Evolutionary conservation across 2,888 invertebrate genomes (phyloP), one percentile per base, ranked within the genome.

Genomic region (Dromius quadrimaculatus): DNA sequence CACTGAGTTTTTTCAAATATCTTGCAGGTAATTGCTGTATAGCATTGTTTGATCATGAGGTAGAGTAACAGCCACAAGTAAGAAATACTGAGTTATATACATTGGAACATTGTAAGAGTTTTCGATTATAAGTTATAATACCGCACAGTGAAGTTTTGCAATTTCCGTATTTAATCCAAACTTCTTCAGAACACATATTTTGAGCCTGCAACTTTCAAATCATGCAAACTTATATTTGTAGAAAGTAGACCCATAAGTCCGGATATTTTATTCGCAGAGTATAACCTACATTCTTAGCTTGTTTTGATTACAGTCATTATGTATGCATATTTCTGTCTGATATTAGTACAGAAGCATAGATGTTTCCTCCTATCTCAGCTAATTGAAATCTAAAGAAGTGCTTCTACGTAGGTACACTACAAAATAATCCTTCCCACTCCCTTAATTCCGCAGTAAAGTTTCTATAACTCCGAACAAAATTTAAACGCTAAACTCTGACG

Each of bases 101-200:
- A n/a, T n/a, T n/a, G n/a, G n/a, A n/a, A n/a, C n/a, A n/a, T n/a
- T n/a, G n/a, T n/a, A 54, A 54, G 15, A 54, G 28, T 32, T 28
- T 54, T 54, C 50, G 50, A 54, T 54, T 54, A 54, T 54, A 54
- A 54, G 50, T 54, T 54, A 54, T 54, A 54, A 54, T 54, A 15
- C 32, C 13, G 28, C 50, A 54, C 2, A 54, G 15, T 15, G 8
- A 54, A 54, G 50, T 54, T 54, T 54, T 54, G 50, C 28, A 54
- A 54, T 54, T 54, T 54, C 50, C 50, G 50, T 54, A 54, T 54
- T 54, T 54, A 54, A 54, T 54, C 50, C 28, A 28, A 54, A 54
- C 23, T 54, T 54, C 13, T 15, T 3, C 28, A 15, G 50, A 54
- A 54, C 50, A 28, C 23, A 54, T 54, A 54, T 54, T 54, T 54